Conservation (phyloP, 2,888 invertebrate genomes). For the Gymnocheta viridis region DNA sequence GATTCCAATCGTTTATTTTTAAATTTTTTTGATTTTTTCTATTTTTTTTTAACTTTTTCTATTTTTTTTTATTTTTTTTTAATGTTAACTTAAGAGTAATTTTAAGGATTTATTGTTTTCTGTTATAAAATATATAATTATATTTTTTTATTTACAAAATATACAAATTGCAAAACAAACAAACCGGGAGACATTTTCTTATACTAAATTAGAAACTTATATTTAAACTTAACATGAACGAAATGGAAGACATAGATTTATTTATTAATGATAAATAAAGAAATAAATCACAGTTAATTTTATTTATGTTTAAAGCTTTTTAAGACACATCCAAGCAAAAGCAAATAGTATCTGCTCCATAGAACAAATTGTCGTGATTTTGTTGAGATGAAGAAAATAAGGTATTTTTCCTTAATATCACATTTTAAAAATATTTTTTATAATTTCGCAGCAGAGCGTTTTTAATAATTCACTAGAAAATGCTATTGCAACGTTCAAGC, state of each 20-base stretch:
- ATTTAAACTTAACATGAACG: background rate
- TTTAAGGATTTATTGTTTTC: too few relatives aligned
- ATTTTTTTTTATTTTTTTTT: too few relatives aligned
- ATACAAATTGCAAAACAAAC: slow-evolving; percentile 43
- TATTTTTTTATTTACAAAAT: background rate
- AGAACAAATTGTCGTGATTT: background rate
- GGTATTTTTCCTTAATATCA: background rate
- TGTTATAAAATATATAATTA: background rate
- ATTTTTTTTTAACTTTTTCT: too few relatives aligned
- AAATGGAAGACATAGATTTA: background rate
- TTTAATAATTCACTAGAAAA: too few relatives aligned
- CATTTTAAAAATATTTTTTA: too few relatives aligned
- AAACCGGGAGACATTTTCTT: slow-evolving; percentile 39
- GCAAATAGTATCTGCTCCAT: background rate
- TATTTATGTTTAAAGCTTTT: background rate
- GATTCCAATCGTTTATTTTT: too few relatives aligned
- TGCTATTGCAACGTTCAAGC: too few relatives aligned
- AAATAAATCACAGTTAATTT: background rate
- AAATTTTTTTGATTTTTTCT: too few relatives aligned
- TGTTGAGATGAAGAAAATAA: background rate
- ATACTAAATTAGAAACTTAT: background rate
- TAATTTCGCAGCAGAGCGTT: background rate
- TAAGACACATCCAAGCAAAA: background rate
- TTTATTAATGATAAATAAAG: background rate
- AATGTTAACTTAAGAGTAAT: too few relatives aligned